A percentile compares a stretch with the other conserved stretches of the same genome.
phyloP scores from a whole-genome alignment of 2,797 vertebrate genomes.

The Amblyraja radiata region DNA sequence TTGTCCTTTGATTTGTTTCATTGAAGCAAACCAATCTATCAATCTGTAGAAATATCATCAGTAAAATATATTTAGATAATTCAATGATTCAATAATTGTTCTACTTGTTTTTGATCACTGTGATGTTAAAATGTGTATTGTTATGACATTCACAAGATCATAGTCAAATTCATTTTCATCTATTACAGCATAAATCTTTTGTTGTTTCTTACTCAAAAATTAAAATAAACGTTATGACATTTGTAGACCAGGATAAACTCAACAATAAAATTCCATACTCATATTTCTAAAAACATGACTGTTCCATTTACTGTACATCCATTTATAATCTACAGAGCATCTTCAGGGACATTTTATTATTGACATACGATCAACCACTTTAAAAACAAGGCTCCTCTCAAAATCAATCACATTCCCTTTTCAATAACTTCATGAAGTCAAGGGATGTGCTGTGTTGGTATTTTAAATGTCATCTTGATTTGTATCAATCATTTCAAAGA shows the following conservation, averaged over 20 bases:
- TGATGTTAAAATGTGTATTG: background rate
- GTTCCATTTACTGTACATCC: background rate
- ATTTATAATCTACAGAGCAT: background rate
- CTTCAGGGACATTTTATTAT: background rate
- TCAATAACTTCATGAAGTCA: background rate
- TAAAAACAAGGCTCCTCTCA: background rate
- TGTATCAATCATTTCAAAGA: background rate
- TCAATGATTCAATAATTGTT: background rate
- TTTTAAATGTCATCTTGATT: conserved; percentile 23
- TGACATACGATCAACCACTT: background rate
- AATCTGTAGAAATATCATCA: background rate
- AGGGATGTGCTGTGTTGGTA: background rate
- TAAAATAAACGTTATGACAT: background rate
- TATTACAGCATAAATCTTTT: background rate
- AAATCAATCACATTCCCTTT: background rate
- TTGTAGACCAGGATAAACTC: background rate
- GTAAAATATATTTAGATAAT: background rate
- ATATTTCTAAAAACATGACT: background rate
- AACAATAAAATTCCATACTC: background rate
- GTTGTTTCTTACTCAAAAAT: background rate
- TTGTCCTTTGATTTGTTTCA: background rate
- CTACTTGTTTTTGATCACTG: background rate
- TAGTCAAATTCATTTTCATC: background rate
- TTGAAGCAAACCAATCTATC: background rate
- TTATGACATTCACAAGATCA: background rate